These are phyloP conservation scores for Dolichoris vasculosae DNA, from an alignment of 1,140 invertebrate genomes.

Conservation along the genomic window DNA sequence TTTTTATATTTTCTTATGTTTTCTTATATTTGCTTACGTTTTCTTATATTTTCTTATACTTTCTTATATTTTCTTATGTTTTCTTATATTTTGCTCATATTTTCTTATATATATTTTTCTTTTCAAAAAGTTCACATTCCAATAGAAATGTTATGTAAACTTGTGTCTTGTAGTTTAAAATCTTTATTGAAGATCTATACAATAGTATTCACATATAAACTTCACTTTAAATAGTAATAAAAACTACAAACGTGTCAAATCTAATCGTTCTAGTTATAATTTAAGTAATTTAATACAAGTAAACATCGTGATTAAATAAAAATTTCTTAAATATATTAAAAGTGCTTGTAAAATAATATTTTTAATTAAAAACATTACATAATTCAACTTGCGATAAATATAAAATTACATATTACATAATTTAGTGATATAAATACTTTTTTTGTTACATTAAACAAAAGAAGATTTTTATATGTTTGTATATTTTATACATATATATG, in stretches of 20 bases:
- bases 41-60: too few relatives aligned
- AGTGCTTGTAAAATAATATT: too few relatives aligned
- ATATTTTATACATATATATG: too few relatives aligned
- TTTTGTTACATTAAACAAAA: too few relatives aligned
- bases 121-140: slow-evolving; percentile 8
- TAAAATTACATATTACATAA: too few relatives aligned
- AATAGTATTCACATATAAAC: neutral
- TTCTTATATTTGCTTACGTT: too few relatives aligned
- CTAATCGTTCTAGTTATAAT: neutral
- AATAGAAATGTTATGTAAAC: slow-evolving; percentile 24
- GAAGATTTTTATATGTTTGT: too few relatives aligned
- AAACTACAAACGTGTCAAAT: neutral
- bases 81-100: neutral
- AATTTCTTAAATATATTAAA: too few relatives aligned
- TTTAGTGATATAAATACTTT: too few relatives aligned
- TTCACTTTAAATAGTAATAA: slow-evolving; percentile 27
- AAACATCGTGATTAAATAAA: neutral
- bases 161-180: neutral
- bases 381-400: too few relatives aligned
- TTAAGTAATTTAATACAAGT: neutral
- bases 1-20: too few relatives aligned
- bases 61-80: too few relatives aligned
- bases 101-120: neutral
- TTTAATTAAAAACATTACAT: neutral
- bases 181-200: slow-evolving; percentile 44